Evolutionary conservation across 2,797 vertebrate species (phyloP), one percentile per base, ranked within the genome.

Genomic region (Myripristis murdjan): DNA sequence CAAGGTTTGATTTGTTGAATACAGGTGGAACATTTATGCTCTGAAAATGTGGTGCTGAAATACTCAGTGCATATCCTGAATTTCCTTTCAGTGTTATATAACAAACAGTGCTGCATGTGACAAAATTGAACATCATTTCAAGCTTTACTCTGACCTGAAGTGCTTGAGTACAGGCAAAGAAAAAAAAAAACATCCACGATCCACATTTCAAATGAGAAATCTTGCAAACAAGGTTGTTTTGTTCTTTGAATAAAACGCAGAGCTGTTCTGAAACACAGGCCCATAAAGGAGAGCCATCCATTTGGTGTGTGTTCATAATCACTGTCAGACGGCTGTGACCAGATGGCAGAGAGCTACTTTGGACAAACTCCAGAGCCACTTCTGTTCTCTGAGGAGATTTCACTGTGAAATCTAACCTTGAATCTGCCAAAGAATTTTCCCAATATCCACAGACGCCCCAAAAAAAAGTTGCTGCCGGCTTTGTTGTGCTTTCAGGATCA

Each of bases 281-380:
- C 53, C 77, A 84, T 75, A 74, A 87, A 89, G 53, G 55, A 81
- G 66, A 77, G 56, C 54, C 70, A 62, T 85, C 74, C 64, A 77
- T 90, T 87, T 79, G 75, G 82, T 85, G 70, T 76, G 67, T 81
- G 81, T 75, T 82, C 70, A 62, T 85, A 87, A 85, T 88, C 70
- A 80, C 82, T 80, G 77, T 87, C 80, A 85, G 83, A 74, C 75
- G 81, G 82, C 80, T 89, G 72, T 85, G 84, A 87, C 82, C 91
- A 93, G 93, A 93, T 92, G 91, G 92, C 91, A 85, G 54, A 62
- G 75, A 87, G 83, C 81, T 79, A 67, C 77, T 72, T 82, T 92
- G 88, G 91, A 89, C 82, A 81, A 69, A 77, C 76, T 88, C 90
- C 89, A 90, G 70, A 85, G 81, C 72, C 81, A 84, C 83, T 84